Evolutionary conservation across 2,888 invertebrate genomes (phyloP), one percentile per base, ranked within the genome.

Genomic region (Timema cristinae): DNA sequence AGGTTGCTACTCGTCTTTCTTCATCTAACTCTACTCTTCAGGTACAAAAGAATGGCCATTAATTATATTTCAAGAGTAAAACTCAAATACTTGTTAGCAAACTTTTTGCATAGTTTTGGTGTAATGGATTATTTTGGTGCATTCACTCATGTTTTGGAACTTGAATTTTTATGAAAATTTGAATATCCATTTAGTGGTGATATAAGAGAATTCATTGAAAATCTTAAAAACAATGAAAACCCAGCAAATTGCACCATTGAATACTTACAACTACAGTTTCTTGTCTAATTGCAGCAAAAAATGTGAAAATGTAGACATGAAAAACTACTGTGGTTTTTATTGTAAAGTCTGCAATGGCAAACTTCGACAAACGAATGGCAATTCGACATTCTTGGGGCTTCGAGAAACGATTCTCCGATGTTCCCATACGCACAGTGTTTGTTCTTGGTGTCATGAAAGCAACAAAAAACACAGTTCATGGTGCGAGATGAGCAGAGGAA

Each of bases 321-420:
- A 10, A 82, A 82, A 10, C 81, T 93, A 70, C 86, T 76, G 80
- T 97, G 11, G 88, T 95, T 47, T 89, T 92, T 74, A 80, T 95
- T 47, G 87, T 97, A 0, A 97, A 97, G 83, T 94, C 95, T 6
- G 89, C 92, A 0, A 83, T 91, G 78, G 81, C 85, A 0, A 84
- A 97, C 83, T 89, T 90, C 77, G 85, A 87, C 0, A 84, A 87
- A 74, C 85, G 97, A 73, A 80, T 83, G 13, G 91, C 89, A 0
- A 94, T 97, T 73, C 84, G 97, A 71, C 86, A 88, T 67, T 91
- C 94, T 0, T 97, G 93, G 91, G 96, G 94, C 0, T 91, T 88
- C 79, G 92, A 93, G 78, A 86, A 87, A 71, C 82, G 91, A 59
- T 90, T 93, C 79, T 91, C 91, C 0, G 93, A 93, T 78, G 91